A percentile compares a stretch with the other conserved stretches of the same genome.
phyloP scores from a whole-genome alignment of 2,888 invertebrate species.

The Anthophora plumipes region DNA sequence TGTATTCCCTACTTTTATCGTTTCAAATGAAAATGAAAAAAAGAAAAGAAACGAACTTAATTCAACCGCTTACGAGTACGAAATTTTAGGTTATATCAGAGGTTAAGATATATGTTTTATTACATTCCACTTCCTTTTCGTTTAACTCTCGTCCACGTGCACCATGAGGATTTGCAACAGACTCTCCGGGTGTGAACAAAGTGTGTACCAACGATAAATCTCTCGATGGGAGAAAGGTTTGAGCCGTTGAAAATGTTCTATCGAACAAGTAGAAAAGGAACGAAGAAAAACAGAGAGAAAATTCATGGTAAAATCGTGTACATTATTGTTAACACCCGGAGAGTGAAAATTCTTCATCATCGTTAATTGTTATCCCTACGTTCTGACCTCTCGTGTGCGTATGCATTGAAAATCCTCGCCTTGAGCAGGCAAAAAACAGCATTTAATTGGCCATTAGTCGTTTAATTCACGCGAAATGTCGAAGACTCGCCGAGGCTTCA shows the following conservation, averaged over 20 bases:
- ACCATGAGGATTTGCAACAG: background rate
- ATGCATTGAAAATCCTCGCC: slow-evolving; percentile 40
- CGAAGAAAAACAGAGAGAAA: no score
- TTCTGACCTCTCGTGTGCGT: slow-evolving; percentile 51
- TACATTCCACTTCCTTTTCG: slow-evolving; percentile 7
- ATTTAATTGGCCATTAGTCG: slow-evolving; percentile 49
- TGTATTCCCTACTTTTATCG: background rate
- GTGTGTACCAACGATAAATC: background rate
- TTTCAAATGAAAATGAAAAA: background rate
- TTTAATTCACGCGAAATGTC: slow-evolving; percentile 55
- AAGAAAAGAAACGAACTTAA: no score
- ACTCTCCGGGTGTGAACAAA: slow-evolving; percentile 21
- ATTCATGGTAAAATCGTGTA: background rate
- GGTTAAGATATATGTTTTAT: slow-evolving; percentile 38
- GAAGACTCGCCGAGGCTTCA: slow-evolving; percentile 67
- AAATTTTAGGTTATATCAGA: background rate
- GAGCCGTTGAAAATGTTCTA: background rate
- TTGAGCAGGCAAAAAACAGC: slow-evolving; percentile 32
- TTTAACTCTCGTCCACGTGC: slow-evolving; percentile 12
- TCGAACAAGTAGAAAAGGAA: background rate
- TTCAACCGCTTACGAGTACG: background rate
- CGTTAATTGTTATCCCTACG: slow-evolving; percentile 9
- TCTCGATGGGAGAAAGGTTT: background rate
- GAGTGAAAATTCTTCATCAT: slow-evolving; percentile 5
- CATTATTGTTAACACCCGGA: slow-evolving; percentile 19